phyloP scores from a whole-genome alignment of 1,140 invertebrate species.

The Chlorops oryzae region DNA sequence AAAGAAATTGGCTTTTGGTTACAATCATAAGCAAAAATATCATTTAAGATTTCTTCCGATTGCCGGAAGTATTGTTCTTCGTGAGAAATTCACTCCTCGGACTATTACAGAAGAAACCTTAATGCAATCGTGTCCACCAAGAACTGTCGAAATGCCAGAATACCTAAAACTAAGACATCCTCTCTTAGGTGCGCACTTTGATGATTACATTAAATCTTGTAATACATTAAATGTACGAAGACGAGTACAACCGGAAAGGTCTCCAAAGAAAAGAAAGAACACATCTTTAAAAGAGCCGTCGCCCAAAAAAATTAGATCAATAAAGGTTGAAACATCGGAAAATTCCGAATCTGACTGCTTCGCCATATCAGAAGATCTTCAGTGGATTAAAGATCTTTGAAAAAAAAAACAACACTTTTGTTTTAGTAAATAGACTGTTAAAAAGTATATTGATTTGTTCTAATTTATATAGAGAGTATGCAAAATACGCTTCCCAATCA shows the following conservation, averaged over 20 bases:
- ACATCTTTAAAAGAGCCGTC: not conserved
- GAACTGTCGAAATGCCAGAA: conserved; percentile 10
- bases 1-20: conserved; percentile 13
- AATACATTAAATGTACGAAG: not conserved
- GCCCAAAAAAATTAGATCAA: conserved; percentile 13
- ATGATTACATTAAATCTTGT: conserved; percentile 8
- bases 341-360: conserved; percentile 1
- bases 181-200: conserved; percentile 13
- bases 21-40: conserved; percentile 13
- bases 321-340: conserved; percentile 5
- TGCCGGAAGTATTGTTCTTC: conserved; percentile 13
- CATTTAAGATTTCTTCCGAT: conserved; percentile 10
- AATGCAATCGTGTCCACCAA: conserved; percentile 1
- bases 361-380: conserved; percentile 10
- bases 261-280: not conserved
- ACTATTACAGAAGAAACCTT: conserved; percentile 8
- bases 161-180: conserved; percentile 15
- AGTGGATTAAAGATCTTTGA: conserved; percentile 12
- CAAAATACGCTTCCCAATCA: too few relatives aligned
- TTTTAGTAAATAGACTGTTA: too few relatives aligned
- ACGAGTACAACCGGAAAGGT: not conserved
- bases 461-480: too few relatives aligned
- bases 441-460: too few relatives aligned
- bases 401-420: too few relatives aligned
- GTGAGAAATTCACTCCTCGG: conserved; percentile 4